phyloP scores from a whole-genome alignment of 2,888 invertebrate genomes.

The Eustalomyia histrio region DNA sequence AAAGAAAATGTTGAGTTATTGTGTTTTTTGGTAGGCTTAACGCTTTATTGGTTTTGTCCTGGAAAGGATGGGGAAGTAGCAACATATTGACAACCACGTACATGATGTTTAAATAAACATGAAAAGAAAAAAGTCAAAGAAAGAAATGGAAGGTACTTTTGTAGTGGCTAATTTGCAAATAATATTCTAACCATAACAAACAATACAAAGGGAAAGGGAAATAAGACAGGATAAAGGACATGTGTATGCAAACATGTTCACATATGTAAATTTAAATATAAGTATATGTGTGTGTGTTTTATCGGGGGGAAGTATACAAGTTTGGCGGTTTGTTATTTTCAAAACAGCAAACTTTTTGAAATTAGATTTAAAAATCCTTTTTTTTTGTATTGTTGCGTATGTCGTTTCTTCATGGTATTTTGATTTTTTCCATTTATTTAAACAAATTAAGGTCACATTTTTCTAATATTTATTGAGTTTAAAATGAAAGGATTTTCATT shows the following conservation, averaged over 20 bases:
- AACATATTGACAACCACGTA: slow-evolving; percentile 68
- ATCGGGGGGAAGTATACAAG: slow-evolving; percentile 23
- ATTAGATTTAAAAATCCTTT: slow-evolving; percentile 77
- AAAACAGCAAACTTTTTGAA: slow-evolving; percentile 67
- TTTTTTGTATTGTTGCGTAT: slow-evolving; percentile 48
- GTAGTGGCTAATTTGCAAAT: slow-evolving; percentile 77
- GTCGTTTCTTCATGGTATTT: slow-evolving; percentile 62
- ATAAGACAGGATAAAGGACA: slow-evolving; percentile 40
- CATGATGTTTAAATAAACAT: slow-evolving; percentile 52
- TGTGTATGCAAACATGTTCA: slow-evolving; percentile 60
- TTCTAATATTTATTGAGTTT: slow-evolving; percentile 57
- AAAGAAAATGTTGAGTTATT: slow-evolving; percentile 48
- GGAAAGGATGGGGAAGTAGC: slow-evolving; percentile 20
- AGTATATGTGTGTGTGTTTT: slow-evolving; percentile 42
- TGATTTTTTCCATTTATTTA: slow-evolving; percentile 74
- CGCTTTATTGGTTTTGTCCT: slow-evolving; percentile 75
- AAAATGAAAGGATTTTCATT: slow-evolving; percentile 61
- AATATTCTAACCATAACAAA: slow-evolving; percentile 70
- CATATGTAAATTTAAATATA: slow-evolving; percentile 70
- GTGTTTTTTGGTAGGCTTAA: slow-evolving; percentile 72
- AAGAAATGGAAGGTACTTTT: slow-evolving; percentile 49
- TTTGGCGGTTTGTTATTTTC: slow-evolving; percentile 68
- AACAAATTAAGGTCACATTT: slow-evolving; percentile 77
- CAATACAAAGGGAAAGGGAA: slow-evolving; percentile 17
- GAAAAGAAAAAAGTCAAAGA: slow-evolving; percentile 65